These are phyloP conservation scores for Cephalopachus bancanus DNA, from an alignment of 2,797 vertebrate species.

Conservation along the genomic window DNA sequence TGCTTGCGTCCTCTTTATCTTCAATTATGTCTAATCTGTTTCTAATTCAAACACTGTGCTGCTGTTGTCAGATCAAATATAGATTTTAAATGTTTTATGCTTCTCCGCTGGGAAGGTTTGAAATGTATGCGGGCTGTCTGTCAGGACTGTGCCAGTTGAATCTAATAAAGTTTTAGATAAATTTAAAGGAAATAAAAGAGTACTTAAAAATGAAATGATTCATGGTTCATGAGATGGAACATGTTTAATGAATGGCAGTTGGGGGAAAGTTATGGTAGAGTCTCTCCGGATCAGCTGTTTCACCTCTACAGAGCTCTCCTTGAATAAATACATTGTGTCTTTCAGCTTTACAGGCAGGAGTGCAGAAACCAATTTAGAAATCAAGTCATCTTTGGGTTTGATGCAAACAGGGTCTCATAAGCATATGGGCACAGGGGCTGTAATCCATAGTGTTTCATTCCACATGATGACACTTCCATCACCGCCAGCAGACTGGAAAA, in stretches of 20 bases:
- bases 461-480: constrained; percentile 52
- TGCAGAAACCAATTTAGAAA: constrained; percentile 92
- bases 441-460: constrained; percentile 68
- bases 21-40: constrained; percentile 92
- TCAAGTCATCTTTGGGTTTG: constrained; percentile 91
- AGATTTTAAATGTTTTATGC: constrained; percentile 90
- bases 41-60: constrained; percentile 89
- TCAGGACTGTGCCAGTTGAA: constrained; percentile 81
- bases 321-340: constrained; percentile 85
- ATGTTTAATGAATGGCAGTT: constrained; percentile 84
- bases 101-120: constrained; percentile 86
- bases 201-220: constrained; percentile 93
- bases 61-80: constrained; percentile 91
- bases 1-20: constrained; percentile 90
- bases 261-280: constrained; percentile 80
- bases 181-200: constrained; percentile 89
- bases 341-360: constrained; percentile 90
- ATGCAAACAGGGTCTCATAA: constrained; percentile 90
- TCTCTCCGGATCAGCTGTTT: constrained; percentile 79
- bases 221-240: constrained; percentile 91
- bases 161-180: constrained; percentile 88
- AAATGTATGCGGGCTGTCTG: constrained; percentile 83
- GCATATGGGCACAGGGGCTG: constrained; percentile 88
- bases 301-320: constrained; percentile 74
- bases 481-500: constrained; percentile 70